Evolutionary conservation across 2,888 invertebrate species (phyloP).

Genomic region (Athrips mouffetella): DNA sequence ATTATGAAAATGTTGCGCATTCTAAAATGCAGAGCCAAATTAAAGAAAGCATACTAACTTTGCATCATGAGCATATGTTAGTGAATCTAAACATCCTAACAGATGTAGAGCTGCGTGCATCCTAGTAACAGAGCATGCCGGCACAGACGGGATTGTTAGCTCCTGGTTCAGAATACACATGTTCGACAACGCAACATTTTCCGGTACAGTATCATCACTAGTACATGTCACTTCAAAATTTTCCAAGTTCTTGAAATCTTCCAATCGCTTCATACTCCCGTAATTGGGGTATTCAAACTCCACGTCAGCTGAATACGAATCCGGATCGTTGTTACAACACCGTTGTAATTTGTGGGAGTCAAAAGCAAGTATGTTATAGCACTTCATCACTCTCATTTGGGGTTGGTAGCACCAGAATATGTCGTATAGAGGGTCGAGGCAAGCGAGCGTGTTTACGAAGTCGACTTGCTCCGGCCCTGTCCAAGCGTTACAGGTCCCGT

Average conservation of each 20-base stretch:
- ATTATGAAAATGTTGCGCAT: not conserved
- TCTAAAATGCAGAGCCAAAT: not conserved
- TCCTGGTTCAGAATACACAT: slow-evolving; percentile 88
- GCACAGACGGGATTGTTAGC: slow-evolving; percentile 86
- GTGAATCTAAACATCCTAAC: slow-evolving; percentile 91
- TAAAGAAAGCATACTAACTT: slow-evolving; percentile 54
- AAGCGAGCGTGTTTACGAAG: slow-evolving; percentile 87
- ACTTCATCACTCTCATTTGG: slow-evolving; percentile 80
- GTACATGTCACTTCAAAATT: slow-evolving; percentile 52
- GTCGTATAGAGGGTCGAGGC: slow-evolving; percentile 94
- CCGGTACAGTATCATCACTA: slow-evolving; percentile 44
- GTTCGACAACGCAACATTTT: slow-evolving; percentile 54
- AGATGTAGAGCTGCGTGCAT: slow-evolving; percentile 95
- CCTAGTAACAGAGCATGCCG: slow-evolving; percentile 84
- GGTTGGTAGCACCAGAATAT: slow-evolving; percentile 95
- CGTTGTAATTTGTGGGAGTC: slow-evolving; percentile 78
- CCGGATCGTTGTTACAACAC: slow-evolving; percentile 56
- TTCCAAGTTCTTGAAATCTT: slow-evolving; percentile 62
- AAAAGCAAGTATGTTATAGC: slow-evolving; percentile 90
- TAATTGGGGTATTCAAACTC: slow-evolving; percentile 63
- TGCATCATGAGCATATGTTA: slow-evolving; percentile 88
- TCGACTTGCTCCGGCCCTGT: slow-evolving; percentile 89
- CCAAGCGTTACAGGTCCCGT: slow-evolving; percentile 93
- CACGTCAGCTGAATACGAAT: slow-evolving; percentile 36
- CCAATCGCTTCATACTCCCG: slow-evolving; percentile 61